Base-by-base conservation (phyloP, 2,888 invertebrate species). In the Pterostichus niger region DNA sequence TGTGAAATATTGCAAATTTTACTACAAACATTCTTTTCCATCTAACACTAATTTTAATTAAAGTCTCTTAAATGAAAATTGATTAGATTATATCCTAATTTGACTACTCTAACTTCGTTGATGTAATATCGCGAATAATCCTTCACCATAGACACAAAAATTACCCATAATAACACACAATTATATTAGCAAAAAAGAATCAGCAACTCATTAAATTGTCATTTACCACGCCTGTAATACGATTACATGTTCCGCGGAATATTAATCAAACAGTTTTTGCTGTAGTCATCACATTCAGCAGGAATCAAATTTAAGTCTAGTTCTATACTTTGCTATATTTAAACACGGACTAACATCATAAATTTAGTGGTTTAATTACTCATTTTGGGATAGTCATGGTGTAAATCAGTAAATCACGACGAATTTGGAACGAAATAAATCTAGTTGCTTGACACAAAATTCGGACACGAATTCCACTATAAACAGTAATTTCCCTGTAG, bases 181-280 rank as follows among this genome's bases (percentile, higher is more conserved):
- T 68, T 44, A 35, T 68, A 68, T 35, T 24, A 68, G 64, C 11
- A 5, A 73, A 73, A 73, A 73, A 24, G 24, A 24, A 73, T 73
- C 44, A 17, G 15, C 11, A 44, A 71, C 64, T 64, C 73, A 73
- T 75, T 54, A 75, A 33, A 31, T 75, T 52, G 15, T 52, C 75
- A 75, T 75, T 46, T 52, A 35, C 31, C 52, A 54, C 52, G 17
- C 75, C 75, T 52, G n/a, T 75, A 52, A 52, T 52, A 33, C 24
- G 75, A 52, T 52, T 75, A 54, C 49, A 75, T 75, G 52, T 52
- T 75, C 15, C 33, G 75, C 75, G 52, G 13, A 75, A 52, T 52
- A 33, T n/a, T 75, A 75, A 75, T 75, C 24, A 52, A 49, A 9
- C 56, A 31, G 1, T 56, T 76, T 77, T 46, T 64, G 68, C 68